phyloP scores from a whole-genome alignment of 2,888 invertebrate species.

The Xanthorhoe spadicearia region DNA sequence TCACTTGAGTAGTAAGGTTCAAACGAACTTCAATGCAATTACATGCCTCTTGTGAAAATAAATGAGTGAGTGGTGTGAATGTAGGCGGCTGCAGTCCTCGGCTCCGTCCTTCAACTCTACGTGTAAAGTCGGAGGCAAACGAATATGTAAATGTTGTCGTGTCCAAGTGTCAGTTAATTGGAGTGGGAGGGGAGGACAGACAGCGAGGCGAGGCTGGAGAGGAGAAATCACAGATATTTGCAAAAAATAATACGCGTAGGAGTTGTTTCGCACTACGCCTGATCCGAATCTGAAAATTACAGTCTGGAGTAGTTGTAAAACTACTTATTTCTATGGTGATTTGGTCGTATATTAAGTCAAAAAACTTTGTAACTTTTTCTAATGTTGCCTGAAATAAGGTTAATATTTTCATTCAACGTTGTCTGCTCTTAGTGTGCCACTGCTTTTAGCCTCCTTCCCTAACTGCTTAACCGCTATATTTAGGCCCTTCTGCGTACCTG shows the following conservation, averaged over 20 bases:
- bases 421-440: no score
- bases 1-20: neutral
- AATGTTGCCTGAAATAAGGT: no score
- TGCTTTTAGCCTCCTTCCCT: no score
- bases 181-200: conserved; percentile 19
- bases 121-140: conserved; percentile 7
- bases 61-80: neutral
- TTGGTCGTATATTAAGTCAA: no score
- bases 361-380: no score
- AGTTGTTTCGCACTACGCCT: no score
- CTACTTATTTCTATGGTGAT: no score
- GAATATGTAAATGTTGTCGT: conserved; percentile 27
- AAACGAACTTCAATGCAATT: neutral
- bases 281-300: no score
- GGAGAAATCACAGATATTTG: neutral
- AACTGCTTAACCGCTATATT: no score
- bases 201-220: conserved; percentile 6
- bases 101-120: neutral
- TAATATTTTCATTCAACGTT: no score
- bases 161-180: conserved; percentile 35
- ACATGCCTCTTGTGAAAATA: neutral
- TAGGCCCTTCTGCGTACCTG: no score
- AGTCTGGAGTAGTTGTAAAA: no score
- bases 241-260: neutral
- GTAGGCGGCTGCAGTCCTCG: neutral